Evolutionary conservation across 2,888 invertebrate genomes (phyloP), one percentile per base, ranked within the genome.

Genomic region (Heteromurus nitidus): DNA sequence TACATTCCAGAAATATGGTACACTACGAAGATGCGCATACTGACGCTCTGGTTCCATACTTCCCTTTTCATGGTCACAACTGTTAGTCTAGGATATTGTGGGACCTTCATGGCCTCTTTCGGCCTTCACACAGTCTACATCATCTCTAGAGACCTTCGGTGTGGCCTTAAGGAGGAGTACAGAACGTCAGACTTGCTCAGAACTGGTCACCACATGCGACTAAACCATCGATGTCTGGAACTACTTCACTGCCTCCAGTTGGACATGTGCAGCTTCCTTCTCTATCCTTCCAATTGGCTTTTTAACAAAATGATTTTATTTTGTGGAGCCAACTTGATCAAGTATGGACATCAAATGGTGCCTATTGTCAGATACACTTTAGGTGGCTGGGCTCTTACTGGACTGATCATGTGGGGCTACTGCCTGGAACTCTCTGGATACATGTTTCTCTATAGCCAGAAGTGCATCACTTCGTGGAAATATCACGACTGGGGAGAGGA

Each of bases 401-500:
- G 79, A 2, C 26, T 79, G 1, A 0, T 79, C 7, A n/a, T 55
- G 20, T 79, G 79, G 79, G 58, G 44, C 0, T 3, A 28, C 0
- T 11, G 9, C n/a, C 42, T 79, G 42, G 79, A 79, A 24, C 11
- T 72, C 13, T 1, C 28, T 11, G 79, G 79, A 0, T 72, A 65
- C 24, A 28, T 72, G 55, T 3, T 24, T 65, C 44, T 62, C 7
- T 65, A 67, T 20, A 31, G 55, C 31, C 26, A 79, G 7, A 5
- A 58, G 16, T 44, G 55, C 18, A 72, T 79, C 3, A 30, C 28
- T 3, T 72, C 72, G 1, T 79, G 79, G 79, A 79, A 79, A 30
- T 58, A 79, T 58, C 79, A 79, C 22, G 79, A 79, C 3, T 79
- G 79, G 79, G 72, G 72, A 18, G 42, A 53, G 0, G 72, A 79